Evolutionary conservation across 1,140 invertebrate genomes (phyloP), one percentile per base, ranked within the genome.

Genomic region (Bombus fervidus): DNA sequence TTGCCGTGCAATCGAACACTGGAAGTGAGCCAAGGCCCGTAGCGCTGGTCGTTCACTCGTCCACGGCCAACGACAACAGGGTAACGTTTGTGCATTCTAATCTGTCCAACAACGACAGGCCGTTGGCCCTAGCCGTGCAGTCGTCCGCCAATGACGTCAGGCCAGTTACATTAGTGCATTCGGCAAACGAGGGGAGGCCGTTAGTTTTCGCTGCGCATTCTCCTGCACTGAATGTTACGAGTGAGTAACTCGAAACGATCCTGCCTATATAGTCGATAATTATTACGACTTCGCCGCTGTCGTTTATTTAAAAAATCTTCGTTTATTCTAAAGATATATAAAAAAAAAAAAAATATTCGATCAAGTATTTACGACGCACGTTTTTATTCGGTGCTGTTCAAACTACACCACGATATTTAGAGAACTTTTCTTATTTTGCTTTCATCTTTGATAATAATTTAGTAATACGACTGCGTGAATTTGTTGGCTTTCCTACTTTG

Each of bases 81-180:
- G 94, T 95, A n/a, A 95, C 95, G 53, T 93, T 95, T 73, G 93
- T 95, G 37, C 95, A 95, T 91, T 95, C 95, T 81, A 94, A 94
- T 93, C 86, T 95, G 57, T 94, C 94, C 31, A 95, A 93, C 87
- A 94, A 93, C 84, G 94, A 95, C 47, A 92, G 94, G 86, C 94
- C 94, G 37, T 87, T 95, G 68, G 94, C 94, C 57, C 82, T 95
- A 22, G 94, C 94, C 22, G 94, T 95, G 59, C 94, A 95, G 75
- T 95, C 94, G 13, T 92, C 94, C 39, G 91, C 93, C 3, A 95
- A 82, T 84, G 95, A 95, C 72, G 94, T 95, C 64, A 92, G 95
- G 86, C 95, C 95, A 28, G 93, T 95, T 66, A 94, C 94, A 62
- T 95, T 95, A 68, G 95, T 95, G 53, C 94, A 94, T 43, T 95